Base-by-base conservation (phyloP, 2,113 vertebrate species). In the Pristiophorus japonicus region DNA sequence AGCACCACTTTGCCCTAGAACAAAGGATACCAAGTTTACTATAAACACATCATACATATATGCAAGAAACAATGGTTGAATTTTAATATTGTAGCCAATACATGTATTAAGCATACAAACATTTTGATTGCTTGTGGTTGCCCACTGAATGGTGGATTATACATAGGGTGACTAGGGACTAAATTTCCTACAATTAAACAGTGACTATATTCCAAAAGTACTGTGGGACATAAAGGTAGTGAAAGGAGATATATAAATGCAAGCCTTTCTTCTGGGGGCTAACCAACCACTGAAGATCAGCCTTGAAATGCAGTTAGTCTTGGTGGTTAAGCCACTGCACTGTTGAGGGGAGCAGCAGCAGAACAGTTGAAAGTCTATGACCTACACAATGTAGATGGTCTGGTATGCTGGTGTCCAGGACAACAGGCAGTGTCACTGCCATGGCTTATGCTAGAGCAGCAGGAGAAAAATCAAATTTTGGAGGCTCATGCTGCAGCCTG, bases 1-100 rank as follows among this genome's bases (percentile, higher is more conserved):
- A 63, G 95, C 95, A 95, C 95, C 95, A 0, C 97, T 97, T 92
- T 97, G 97, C 95, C 97, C 97, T 97, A 95, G 4, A 95, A 51
- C 65, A 5, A 47, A 94, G 87, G 45, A 59, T 88, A 24, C 85
- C 85, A 88, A 55, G 38, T 63, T 63, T 92, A 85, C 67, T 16
- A 27, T 70, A 27, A 51, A 51, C 51, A 51, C 51, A 22, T 70
- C 4, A 4, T 10, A 73, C 30, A 34, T 45, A 27, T 24, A 51
- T 24, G 10, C 30, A 34, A 81, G 4, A 18, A 38, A 78, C 14
- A 34, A 45, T 16, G 16, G 38, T 81, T 2, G 14, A 62, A 12
- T 16, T 90, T 90, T 34, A 90, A 62, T 11, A 62, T 59, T 90
- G n/a, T 24, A 90, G 27, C 11, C 1, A 91, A 55, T 55, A 30